These are phyloP conservation scores for Ancistrus triradiatus DNA, from an alignment of 2,113 vertebrate genomes.

Conservation along the genomic window DNA sequence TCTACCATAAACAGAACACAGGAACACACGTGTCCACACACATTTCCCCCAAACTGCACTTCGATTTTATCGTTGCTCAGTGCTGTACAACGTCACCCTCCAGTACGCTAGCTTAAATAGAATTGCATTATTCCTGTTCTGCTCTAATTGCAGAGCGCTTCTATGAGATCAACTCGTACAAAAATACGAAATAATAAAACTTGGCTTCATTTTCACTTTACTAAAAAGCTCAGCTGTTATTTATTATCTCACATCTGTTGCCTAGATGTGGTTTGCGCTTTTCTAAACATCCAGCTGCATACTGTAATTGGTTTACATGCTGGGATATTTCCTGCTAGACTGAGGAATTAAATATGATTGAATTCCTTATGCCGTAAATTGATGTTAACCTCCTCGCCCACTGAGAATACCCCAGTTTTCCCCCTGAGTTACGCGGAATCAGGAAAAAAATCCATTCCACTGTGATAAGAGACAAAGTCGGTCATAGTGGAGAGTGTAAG, in stretches of 20 bases:
- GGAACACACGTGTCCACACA: slow-evolving; percentile 33
- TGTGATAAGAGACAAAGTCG: slow-evolving; percentile 49
- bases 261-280: slow-evolving; percentile 15
- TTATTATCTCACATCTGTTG: slow-evolving; percentile 16
- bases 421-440: slow-evolving; percentile 7
- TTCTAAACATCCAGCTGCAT: slow-evolving; percentile 13
- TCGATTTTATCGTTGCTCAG: slow-evolving; percentile 6
- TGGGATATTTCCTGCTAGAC: slow-evolving; percentile 19
- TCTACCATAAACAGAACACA: slow-evolving; percentile 8
- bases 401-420: slow-evolving; percentile 7
- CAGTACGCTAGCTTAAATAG: too few species aligned
- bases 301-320: slow-evolving; percentile 7
- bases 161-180: not conserved
- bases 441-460: slow-evolving; percentile 46
- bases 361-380: slow-evolving; percentile 19
- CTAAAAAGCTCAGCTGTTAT: slow-evolving; percentile 23
- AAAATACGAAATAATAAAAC: slow-evolving; percentile 10
- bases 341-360: slow-evolving; percentile 16
- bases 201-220: slow-evolving; percentile 11
- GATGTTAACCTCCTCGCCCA: slow-evolving; percentile 6
- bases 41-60: slow-evolving; percentile 11
- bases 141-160: not conserved
- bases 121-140: not conserved
- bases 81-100: too few species aligned
- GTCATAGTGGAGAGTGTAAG: slow-evolving; percentile 34